Percentiles rank a stretch among this genome's conserved stretches.
These are phyloP conservation scores for Echinops telfairi DNA, from an alignment of 2,113 vertebrate species.

Conservation along the genomic window DNA sequence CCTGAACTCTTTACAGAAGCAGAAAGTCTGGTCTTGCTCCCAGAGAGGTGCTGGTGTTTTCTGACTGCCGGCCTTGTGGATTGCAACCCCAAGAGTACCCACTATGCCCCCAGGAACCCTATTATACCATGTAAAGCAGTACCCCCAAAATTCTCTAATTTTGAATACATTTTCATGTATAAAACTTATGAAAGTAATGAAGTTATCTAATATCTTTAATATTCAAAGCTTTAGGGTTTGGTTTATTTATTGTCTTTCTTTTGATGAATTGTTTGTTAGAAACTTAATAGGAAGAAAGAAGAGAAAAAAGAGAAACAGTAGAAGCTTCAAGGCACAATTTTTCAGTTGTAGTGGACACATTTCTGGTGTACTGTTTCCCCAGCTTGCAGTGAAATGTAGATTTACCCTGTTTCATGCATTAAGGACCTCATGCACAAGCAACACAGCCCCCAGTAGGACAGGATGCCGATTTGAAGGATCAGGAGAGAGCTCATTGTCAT, in stretches of 20 bases:
- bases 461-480: background rate
- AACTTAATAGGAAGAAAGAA: background rate
- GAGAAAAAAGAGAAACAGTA: background rate
- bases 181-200: slow-evolving; percentile 19
- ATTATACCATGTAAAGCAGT: background rate
- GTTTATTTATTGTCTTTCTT: slow-evolving; percentile 3
- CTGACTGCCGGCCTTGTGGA: no score
- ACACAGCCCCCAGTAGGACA: background rate
- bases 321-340: background rate
- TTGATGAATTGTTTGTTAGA: background rate
- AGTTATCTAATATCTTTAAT: background rate
- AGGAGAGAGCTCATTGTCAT: background rate
- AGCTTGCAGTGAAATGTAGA: background rate
- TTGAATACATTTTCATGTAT: background rate
- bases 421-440: background rate
- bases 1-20: no score
- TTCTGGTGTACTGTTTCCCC: background rate
- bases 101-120: no score
- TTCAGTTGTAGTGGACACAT: background rate
- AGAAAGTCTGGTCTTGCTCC: no score
- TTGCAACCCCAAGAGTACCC: no score
- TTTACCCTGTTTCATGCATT: background rate
- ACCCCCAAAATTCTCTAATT: background rate
- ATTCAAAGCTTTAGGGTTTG: background rate
- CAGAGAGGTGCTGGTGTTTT: no score